Percentiles rank a stretch among this genome's conserved stretches.
Conservation (phyloP, 2,888 invertebrate species). For the Cephalotes varians region DNA sequence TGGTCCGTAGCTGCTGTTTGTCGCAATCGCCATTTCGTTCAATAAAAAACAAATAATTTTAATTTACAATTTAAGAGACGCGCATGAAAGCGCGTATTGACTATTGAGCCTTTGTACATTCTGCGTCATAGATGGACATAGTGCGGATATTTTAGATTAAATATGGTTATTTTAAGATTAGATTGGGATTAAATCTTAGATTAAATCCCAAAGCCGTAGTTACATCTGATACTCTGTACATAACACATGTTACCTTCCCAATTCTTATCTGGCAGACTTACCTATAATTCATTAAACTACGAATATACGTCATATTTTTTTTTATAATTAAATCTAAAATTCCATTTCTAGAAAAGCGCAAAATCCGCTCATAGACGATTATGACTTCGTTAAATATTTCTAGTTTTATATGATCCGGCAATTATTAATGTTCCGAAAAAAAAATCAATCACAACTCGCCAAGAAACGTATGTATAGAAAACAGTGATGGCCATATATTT, state of each 20-base stretch:
- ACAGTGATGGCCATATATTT: neutral
- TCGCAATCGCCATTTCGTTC: neutral
- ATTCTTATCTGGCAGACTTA: neutral
- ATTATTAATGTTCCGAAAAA: neutral
- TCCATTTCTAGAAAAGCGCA: neutral
- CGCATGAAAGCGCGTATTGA: neutral
- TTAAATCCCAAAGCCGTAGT: neutral
- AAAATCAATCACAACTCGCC: neutral
- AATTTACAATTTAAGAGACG: neutral
- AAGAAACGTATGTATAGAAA: neutral
- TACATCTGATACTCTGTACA: neutral
- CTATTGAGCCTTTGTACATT: neutral
- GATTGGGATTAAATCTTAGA: neutral
- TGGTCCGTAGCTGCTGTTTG: neutral
- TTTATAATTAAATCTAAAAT: neutral
- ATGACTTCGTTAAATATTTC: neutral
- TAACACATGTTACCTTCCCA: neutral
- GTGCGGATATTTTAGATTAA: neutral
- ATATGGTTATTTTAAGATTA: conserved; percentile 18
- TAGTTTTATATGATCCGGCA: neutral
- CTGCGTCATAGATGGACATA: neutral
- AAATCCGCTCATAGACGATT: neutral
- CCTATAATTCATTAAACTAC: neutral
- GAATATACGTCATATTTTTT: neutral
- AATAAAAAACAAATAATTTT: conserved; percentile 20